phyloP scores from a whole-genome alignment of 2,888 invertebrate species.

The Cryptus viduatorius region DNA sequence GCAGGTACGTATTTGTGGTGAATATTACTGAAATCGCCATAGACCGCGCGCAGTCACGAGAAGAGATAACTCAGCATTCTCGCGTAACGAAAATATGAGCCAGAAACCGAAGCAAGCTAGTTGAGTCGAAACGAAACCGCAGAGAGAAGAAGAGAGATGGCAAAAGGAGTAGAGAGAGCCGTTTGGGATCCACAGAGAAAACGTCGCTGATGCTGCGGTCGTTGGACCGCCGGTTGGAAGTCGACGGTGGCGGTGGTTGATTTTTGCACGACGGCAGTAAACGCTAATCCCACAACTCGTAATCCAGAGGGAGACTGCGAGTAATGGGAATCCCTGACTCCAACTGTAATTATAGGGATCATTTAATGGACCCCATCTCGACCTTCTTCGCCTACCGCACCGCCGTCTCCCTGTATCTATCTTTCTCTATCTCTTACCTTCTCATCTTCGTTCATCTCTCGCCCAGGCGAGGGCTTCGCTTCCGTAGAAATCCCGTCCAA shows the following conservation, averaged over 20 bases:
- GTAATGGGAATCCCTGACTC: conserved; percentile 76
- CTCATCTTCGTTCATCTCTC: background rate
- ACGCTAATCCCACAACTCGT: conserved; percentile 78
- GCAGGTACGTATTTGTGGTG: conserved; percentile 42
- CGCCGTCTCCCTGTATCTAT: conserved; percentile 59
- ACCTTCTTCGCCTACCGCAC: conserved; percentile 68
- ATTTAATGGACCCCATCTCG: conserved; percentile 80
- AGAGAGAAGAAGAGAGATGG: background rate
- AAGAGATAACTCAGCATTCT: conserved; percentile 7
- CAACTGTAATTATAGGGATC: conserved; percentile 82
- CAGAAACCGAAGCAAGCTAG: conserved; percentile 43
- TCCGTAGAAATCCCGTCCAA: conserved; percentile 58
- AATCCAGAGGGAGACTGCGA: conserved; percentile 71
- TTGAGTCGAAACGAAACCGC: conserved; percentile 58
- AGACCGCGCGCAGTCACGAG: conserved; percentile 17
- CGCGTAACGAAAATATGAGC: conserved; percentile 35
- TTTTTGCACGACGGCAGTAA: conserved; percentile 78
- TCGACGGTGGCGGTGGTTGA: conserved; percentile 70
- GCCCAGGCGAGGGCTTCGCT: conserved; percentile 1
- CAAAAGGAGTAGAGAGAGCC: background rate
- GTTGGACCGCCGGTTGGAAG: conserved; percentile 40
- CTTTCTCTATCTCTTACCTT: conserved; percentile 38
- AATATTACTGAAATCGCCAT: conserved; percentile 21
- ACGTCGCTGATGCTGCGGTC: conserved; percentile 46
- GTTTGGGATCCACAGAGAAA: conserved; percentile 29